Evolutionary conservation across 2,888 invertebrate species (phyloP).

Genomic region (Cetonia aurata): DNA sequence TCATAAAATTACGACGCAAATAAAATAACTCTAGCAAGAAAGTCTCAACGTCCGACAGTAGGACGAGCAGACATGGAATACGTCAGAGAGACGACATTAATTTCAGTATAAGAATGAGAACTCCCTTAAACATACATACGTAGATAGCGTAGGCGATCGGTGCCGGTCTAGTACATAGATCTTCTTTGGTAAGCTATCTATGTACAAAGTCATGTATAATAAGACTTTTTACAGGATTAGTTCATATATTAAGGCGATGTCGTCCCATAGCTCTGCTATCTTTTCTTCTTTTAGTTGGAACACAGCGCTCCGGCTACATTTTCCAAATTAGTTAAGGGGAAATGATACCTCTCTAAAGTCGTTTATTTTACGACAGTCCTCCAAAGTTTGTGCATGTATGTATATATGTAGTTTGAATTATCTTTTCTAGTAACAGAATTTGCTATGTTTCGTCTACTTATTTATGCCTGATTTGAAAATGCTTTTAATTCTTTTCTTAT

Average conservation of each 20-base stretch:
- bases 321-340: conserved; percentile 30
- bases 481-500: too few relatives aligned
- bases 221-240: conserved; percentile 47
- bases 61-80: not conserved
- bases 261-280: conserved; percentile 28
- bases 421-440: too few relatives aligned
- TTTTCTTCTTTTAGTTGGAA: not conserved
- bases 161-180: not conserved
- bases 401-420: not conserved
- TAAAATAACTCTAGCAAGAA: conserved; percentile 7
- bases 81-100: conserved; percentile 11
- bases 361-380: conserved; percentile 13
- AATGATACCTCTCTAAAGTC: conserved; percentile 17
- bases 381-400: conserved; percentile 3
- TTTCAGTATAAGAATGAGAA: conserved; percentile 6
- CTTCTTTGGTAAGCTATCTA: conserved; percentile 9
- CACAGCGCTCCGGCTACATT: conserved; percentile 22
- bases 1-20: not conserved
- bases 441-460: too few relatives aligned
- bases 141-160: not conserved
- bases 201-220: conserved; percentile 42
- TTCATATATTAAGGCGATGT: conserved; percentile 43
- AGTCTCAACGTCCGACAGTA: not conserved
- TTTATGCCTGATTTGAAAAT: too few relatives aligned
- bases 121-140: not conserved